A percentile compares a stretch with the other conserved stretches of the same genome.
These are phyloP conservation scores for Syngnathus acus DNA, from an alignment of 2,797 vertebrate species.

Conservation along the genomic window DNA sequence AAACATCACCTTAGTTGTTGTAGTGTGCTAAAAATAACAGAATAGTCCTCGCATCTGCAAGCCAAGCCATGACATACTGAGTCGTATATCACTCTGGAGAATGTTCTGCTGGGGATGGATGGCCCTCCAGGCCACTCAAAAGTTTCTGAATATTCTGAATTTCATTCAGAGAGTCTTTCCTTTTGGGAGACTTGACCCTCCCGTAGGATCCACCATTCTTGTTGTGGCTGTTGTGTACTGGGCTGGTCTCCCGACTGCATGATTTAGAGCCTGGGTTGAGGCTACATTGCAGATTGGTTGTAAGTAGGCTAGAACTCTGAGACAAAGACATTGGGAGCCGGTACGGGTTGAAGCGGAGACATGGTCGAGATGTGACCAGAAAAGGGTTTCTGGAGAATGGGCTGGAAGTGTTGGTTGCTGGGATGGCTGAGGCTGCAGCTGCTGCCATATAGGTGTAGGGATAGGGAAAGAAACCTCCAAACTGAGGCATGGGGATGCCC, in stretches of 20 bases:
- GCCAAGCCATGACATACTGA: conserved; percentile 39
- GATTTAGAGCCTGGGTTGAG: conserved; percentile 75
- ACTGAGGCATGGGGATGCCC: conserved; percentile 98
- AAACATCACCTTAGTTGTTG: conserved; percentile 47
- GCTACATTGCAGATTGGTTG: conserved; percentile 69
- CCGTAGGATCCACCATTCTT: conserved; percentile 68
- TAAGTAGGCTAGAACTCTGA: conserved; percentile 82
- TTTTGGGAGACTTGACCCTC: conserved; percentile 77
- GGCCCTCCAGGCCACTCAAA: conserved; percentile 92
- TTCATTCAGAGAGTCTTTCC: conserved; percentile 92
- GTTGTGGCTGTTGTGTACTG: conserved; percentile 77
- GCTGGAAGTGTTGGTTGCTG: conserved; percentile 73
- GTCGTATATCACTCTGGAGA: conserved; percentile 74
- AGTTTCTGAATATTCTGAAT: conserved; percentile 98
- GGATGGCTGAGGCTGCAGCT: conserved; percentile 84
- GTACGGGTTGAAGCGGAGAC: conserved; percentile 94
- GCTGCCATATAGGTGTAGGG: conserved; percentile 98
- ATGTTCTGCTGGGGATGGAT: conserved; percentile 78
- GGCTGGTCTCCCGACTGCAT: conserved; percentile 83
- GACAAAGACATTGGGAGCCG: conserved; percentile 89
- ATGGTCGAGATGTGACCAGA: conserved; percentile 79
- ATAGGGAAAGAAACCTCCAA: conserved; percentile 93
- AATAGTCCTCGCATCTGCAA: conserved; percentile 29
- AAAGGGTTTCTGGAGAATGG: conserved; percentile 83
- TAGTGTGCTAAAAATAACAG: conserved; percentile 77